Conservation (phyloP, 2,888 invertebrate genomes). For the Scaptomyza cyrtandrae region DNA sequence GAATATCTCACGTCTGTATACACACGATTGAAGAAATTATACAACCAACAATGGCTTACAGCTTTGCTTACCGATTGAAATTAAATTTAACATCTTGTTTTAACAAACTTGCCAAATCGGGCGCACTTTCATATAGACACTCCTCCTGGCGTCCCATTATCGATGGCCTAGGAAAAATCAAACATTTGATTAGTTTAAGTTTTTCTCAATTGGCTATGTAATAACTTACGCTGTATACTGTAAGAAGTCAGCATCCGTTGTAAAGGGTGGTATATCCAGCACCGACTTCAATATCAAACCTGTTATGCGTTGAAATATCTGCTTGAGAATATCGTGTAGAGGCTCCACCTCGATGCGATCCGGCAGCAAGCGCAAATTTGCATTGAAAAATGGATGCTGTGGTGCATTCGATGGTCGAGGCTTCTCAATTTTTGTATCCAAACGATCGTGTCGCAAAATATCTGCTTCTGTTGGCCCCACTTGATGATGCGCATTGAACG, state of each 20-base stretch:
- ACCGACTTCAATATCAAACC: constrained; percentile 86
- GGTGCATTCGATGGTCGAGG: constrained; percentile 84
- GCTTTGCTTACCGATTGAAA: constrained; percentile 69
- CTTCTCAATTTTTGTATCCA: constrained; percentile 86
- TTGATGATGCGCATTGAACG: constrained; percentile 86
- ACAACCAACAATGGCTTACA: background rate
- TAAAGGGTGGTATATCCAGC: constrained; percentile 88
- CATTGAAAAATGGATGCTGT: constrained; percentile 85
- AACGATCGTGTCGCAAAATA: constrained; percentile 82
- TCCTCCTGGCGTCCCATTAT: constrained; percentile 93
- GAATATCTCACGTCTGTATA: constrained; percentile 85
- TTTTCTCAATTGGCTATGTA: background rate
- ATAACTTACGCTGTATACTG: constrained; percentile 88
- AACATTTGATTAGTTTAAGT: background rate
- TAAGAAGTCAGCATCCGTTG: constrained; percentile 89
- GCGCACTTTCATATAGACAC: constrained; percentile 90
- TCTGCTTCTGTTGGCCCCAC: constrained; percentile 86
- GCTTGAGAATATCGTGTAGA: constrained; percentile 82
- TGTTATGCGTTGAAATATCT: constrained; percentile 78
- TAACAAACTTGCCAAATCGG: constrained; percentile 89
- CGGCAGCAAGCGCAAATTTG: constrained; percentile 86
- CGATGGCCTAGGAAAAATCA: constrained; percentile 86
- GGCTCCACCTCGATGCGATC: constrained; percentile 86
- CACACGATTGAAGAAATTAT: background rate
- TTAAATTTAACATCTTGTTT: constrained; percentile 86